Evolutionary conservation across 1,140 invertebrate species (phyloP).

Genomic region (Solen grandis): DNA sequence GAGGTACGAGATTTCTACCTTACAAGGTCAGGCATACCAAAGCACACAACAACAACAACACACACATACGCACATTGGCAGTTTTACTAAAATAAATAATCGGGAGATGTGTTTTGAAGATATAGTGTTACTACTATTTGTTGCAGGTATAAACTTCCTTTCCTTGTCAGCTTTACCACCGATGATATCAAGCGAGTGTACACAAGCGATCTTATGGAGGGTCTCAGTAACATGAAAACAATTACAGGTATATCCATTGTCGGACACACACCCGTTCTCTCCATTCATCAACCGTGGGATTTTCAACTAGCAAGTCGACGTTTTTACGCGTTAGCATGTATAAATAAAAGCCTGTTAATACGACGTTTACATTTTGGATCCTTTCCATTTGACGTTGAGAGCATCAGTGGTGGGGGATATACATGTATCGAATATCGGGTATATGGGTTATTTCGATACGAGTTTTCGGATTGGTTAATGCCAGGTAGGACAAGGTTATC

Average conservation of each 20-base stretch:
- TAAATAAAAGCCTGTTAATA: neutral
- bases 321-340: neutral
- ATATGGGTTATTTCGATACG: neutral
- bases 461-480: too few species aligned
- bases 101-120: neutral
- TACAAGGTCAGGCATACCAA: too few species aligned
- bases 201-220: slow-evolving; percentile 27
- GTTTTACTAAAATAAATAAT: neutral
- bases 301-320: too few species aligned
- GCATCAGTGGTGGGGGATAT: neutral
- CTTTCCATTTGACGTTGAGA: neutral
- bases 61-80: neutral
- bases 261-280: neutral
- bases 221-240: slow-evolving; percentile 19
- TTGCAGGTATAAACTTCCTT: slow-evolving; percentile 26
- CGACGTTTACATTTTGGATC: too few species aligned
- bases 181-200: slow-evolving; percentile 35
- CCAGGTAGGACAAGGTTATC: too few species aligned
- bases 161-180: slow-evolving; percentile 11
- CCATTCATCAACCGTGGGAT: neutral
- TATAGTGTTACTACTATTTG: neutral
- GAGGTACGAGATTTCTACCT: too few species aligned
- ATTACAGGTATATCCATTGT: slow-evolving; percentile 23
- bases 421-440: neutral
- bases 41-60: too few species aligned